Evolutionary conservation across 23 tunicate genomes (phyloP).

Genomic region (Clavelina lepadiformis): DNA sequence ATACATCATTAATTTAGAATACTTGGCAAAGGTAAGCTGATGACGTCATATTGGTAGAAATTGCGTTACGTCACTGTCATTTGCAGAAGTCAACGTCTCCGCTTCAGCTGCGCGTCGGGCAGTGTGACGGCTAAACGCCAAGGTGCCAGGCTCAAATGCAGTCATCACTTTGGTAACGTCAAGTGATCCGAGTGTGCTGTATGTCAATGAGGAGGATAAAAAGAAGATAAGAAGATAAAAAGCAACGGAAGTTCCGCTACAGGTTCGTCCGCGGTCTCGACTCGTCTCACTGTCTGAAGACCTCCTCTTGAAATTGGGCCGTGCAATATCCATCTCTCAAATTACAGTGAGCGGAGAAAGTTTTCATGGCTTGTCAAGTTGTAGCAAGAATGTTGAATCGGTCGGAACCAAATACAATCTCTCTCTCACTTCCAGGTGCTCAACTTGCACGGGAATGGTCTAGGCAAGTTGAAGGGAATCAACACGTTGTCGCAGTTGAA

Average conservation of each 20-base stretch:
- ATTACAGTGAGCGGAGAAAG: conserved; percentile 72
- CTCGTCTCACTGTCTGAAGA: conserved; percentile 67
- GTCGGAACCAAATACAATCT: no score
- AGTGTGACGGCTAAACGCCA: conserved; percentile 56
- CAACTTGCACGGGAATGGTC: no score
- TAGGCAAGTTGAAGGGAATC: no score
- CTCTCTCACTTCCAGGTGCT: no score
- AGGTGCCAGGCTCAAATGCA: conserved; percentile 21
- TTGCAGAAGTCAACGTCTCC: conserved; percentile 80
- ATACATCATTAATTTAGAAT: conserved; percentile 87
- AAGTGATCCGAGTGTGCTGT: conserved; percentile 20
- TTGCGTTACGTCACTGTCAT: no score
- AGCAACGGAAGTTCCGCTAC: conserved; percentile 40
- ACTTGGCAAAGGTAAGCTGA: conserved; percentile 62
- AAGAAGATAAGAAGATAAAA: no score
- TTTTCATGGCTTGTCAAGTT: no score
- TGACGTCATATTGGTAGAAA: no score
- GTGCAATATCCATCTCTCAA: conserved; percentile 51
- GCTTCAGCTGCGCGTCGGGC: conserved; percentile 53
- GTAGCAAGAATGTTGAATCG: no score
- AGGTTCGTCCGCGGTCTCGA: conserved; percentile 63
- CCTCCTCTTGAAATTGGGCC: conserved; percentile 73
- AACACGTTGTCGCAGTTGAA: no score
- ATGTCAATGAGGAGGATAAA: conserved; percentile 36
- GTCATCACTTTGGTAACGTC: conserved; percentile 34